A percentile compares a stretch with the other conserved stretches of the same genome.
These are phyloP conservation scores for Leucophenga montana DNA, from an alignment of 2,888 invertebrate species.

Conservation along the genomic window DNA sequence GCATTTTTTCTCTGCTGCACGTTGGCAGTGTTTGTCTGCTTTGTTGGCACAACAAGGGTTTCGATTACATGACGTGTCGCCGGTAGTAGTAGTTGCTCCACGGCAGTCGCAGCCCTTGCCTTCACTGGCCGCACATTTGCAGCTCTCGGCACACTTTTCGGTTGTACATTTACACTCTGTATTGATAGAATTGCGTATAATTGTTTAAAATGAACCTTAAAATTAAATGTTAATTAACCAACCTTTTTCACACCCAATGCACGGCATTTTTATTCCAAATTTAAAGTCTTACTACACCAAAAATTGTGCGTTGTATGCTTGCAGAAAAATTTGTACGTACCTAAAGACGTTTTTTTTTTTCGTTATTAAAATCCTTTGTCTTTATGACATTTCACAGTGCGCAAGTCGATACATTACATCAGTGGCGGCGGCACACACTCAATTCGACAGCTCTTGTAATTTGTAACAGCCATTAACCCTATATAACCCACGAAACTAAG, in stretches of 20 bases:
- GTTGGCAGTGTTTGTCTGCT: constrained; percentile 35
- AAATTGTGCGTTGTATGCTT: no score
- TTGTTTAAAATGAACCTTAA: constrained; percentile 1
- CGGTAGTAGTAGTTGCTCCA: neutral
- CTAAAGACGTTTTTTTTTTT: no score
- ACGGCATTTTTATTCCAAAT: constrained; percentile 55
- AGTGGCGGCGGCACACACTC: no score
- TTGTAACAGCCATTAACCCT: no score
- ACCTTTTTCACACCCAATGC: constrained; percentile 63
- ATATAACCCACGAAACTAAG: no score
- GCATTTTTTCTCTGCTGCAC: constrained; percentile 36
- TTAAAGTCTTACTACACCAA: neutral
- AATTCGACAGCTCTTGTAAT: no score
- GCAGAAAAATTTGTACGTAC: neutral
- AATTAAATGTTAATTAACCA: constrained; percentile 21
- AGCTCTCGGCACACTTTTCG: constrained; percentile 64
- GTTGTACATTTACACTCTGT: constrained; percentile 69
- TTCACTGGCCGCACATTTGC: constrained; percentile 60
- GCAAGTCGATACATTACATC: constrained; percentile 37
- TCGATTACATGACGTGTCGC: constrained; percentile 17
- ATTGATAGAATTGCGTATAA: neutral
- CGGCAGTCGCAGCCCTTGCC: constrained; percentile 47
- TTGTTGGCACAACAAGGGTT: constrained; percentile 6
- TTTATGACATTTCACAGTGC: constrained; percentile 38
- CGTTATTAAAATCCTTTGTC: neutral